These are phyloP conservation scores for Caenorhabditis wallacei DNA, from an alignment of 2,888 invertebrate species.

Conservation along the genomic window DNA sequence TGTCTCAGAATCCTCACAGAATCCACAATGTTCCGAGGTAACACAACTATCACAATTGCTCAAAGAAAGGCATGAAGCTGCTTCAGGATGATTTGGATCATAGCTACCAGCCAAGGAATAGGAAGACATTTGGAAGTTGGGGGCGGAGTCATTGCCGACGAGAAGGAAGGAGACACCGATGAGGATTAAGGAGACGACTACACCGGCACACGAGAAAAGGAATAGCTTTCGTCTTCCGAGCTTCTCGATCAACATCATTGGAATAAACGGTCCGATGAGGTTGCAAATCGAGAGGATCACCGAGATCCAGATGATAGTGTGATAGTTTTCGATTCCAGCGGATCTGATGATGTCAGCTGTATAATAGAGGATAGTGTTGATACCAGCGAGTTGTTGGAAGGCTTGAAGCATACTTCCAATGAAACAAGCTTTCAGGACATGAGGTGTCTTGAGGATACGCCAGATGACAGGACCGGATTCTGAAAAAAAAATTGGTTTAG, in stretches of 20 bases:
- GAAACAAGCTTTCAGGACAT: constrained; percentile 84
- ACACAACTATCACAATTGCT: constrained; percentile 84
- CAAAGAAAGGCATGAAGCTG: constrained; percentile 22
- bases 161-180: constrained; percentile 78
- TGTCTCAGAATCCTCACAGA: constrained; percentile 70
- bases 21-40: constrained; percentile 84
- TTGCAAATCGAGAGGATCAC: constrained; percentile 69
- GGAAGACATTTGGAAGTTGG: constrained; percentile 26
- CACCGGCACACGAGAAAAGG: constrained; percentile 77
- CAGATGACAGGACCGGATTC: constrained; percentile 66
- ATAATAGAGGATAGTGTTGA: constrained; percentile 85
- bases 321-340: constrained; percentile 78
- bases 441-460: constrained; percentile 76
- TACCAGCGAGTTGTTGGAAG: constrained; percentile 86
- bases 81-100: constrained; percentile 17
- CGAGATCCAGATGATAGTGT: constrained; percentile 79
- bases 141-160: constrained; percentile 64
- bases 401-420: constrained; percentile 85
- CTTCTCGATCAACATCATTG: constrained; percentile 81
- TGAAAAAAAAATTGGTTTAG: constrained; percentile 40
- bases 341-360: constrained; percentile 79
- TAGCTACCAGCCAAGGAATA: constrained; percentile 43
- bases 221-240: constrained; percentile 77
- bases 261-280: constrained; percentile 77
- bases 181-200: constrained; percentile 74